These are phyloP conservation scores for Rhizomys pruinosus DNA, from an alignment of 2,113 vertebrate genomes.

Conservation along the genomic window DNA sequence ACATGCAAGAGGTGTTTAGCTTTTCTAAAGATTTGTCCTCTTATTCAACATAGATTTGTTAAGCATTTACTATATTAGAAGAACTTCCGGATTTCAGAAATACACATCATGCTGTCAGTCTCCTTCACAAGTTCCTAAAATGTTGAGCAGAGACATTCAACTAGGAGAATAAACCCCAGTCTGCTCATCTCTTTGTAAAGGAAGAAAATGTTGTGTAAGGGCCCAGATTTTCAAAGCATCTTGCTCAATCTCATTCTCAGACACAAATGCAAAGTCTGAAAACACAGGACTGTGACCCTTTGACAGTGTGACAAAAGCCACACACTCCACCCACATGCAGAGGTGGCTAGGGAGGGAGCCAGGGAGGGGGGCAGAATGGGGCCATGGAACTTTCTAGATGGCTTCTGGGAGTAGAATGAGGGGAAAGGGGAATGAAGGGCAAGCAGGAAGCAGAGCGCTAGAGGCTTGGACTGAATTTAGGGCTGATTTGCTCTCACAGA, in stretches of 20 bases:
- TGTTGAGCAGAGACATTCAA: not conserved
- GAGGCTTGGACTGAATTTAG: conserved; percentile 12
- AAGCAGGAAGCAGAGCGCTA: not conserved
- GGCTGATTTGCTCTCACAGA: conserved; percentile 45
- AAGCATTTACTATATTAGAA: not conserved
- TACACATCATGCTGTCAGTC: not conserved
- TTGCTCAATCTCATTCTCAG: not conserved
- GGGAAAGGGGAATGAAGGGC: conserved; percentile 1
- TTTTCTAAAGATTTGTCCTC: conserved; percentile 18
- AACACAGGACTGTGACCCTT: conserved; percentile 21
- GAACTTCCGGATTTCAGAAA: conserved; percentile 42
- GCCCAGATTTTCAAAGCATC: conserved; percentile 7
- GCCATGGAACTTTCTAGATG: not conserved
- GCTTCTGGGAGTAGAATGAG: not conserved
- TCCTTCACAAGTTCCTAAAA: not conserved
- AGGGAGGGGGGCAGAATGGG: not conserved
- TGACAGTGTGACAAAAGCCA: conserved; percentile 36
- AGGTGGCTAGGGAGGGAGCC: not conserved
- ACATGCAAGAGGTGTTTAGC: conserved; percentile 16
- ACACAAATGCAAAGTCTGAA: not conserved
- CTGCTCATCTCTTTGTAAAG: conserved; percentile 13
- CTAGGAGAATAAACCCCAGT: not conserved
- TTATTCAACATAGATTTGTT: conserved; percentile 23
- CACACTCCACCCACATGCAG: not conserved
- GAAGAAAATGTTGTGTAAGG: not conserved